These are phyloP conservation scores for Noctua comes DNA, from an alignment of 2,888 invertebrate species.

Conservation along the genomic window DNA sequence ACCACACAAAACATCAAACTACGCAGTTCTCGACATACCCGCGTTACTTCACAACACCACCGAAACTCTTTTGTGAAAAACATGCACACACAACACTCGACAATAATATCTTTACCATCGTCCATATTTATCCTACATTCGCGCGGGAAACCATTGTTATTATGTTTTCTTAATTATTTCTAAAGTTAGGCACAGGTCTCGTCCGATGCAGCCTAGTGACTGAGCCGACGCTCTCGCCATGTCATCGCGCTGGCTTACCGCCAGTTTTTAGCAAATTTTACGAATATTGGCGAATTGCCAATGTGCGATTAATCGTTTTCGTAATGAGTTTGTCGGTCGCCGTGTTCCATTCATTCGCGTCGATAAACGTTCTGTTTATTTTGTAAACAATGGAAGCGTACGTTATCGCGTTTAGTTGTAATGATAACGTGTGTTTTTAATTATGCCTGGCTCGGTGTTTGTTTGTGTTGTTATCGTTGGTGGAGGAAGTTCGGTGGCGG, in stretches of 20 bases:
- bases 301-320: conserved; percentile 64
- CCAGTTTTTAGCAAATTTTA: conserved; percentile 74
- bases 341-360: conserved; percentile 74
- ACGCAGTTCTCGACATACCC: conserved; percentile 73
- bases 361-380: conserved; percentile 81
- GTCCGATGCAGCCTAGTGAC: conserved; percentile 76
- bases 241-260: conserved; percentile 79
- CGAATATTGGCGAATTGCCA: conserved; percentile 78
- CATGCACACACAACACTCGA: conserved; percentile 75
- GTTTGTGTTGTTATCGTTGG: conserved; percentile 49
- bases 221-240: conserved; percentile 72
- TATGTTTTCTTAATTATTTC: conserved; percentile 70
- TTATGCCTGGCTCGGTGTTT: conserved; percentile 51
- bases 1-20: conserved; percentile 71
- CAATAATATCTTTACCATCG: conserved; percentile 75
- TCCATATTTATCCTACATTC: conserved; percentile 84
- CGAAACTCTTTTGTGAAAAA: conserved; percentile 58
- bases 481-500: conserved; percentile 37
- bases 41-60: conserved; percentile 59
- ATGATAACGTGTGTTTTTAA: conserved; percentile 62
- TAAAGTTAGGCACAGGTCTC: conserved; percentile 71
- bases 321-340: conserved; percentile 64
- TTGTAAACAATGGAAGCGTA: conserved; percentile 84
- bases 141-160: conserved; percentile 82
- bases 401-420: conserved; percentile 72